A percentile compares a stretch with the other conserved stretches of the same genome.
Conservation (phyloP, 37 sponge, comb jelly and placozoan species). For the Spongia lamella region DNA sequence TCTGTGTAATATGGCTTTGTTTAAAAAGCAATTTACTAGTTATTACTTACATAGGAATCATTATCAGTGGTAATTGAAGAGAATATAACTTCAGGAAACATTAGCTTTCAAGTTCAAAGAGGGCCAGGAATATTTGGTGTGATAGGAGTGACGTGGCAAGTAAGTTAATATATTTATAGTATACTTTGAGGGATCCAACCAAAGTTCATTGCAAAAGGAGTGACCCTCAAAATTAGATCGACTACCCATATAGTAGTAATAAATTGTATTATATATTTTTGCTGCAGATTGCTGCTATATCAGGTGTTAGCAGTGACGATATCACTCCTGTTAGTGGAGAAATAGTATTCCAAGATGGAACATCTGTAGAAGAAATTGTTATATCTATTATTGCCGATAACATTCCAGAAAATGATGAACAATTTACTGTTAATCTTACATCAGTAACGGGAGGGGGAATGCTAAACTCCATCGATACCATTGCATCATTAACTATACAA, state of each 20-base stretch:
- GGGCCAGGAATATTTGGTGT: slow-evolving; percentile 64
- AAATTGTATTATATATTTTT: neutral
- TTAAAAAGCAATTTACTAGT: too few relatives aligned
- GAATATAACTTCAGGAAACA: neutral
- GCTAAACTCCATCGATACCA: slow-evolving; percentile 22
- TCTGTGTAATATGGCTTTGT: too few relatives aligned
- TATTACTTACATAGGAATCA: slow-evolving; percentile 20
- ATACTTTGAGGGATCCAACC: too few relatives aligned
- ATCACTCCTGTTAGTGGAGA: slow-evolving; percentile 41
- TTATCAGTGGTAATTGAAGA: slow-evolving; percentile 28
- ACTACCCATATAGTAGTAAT: too few relatives aligned
- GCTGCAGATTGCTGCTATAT: slow-evolving; percentile 34
- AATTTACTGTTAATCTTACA: slow-evolving; percentile 54
- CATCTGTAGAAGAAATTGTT: slow-evolving; percentile 1
- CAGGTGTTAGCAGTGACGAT: slow-evolving; percentile 43
- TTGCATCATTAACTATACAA: slow-evolving; percentile 43
- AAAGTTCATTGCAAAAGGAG: too few relatives aligned
- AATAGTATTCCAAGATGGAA: slow-evolving; percentile 44
- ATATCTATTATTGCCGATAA: slow-evolving; percentile 51
- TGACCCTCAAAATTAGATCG: too few relatives aligned
- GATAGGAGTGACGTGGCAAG: slow-evolving; percentile 60
- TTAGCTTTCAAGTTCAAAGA: slow-evolving; percentile 32
- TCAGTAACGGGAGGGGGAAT: slow-evolving; percentile 63
- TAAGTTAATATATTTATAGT: neutral
- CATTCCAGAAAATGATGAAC: slow-evolving; percentile 70